These are phyloP conservation scores for Tylochromis polylepis DNA, from an alignment of 2,113 vertebrate genomes.

Conservation along the genomic window DNA sequence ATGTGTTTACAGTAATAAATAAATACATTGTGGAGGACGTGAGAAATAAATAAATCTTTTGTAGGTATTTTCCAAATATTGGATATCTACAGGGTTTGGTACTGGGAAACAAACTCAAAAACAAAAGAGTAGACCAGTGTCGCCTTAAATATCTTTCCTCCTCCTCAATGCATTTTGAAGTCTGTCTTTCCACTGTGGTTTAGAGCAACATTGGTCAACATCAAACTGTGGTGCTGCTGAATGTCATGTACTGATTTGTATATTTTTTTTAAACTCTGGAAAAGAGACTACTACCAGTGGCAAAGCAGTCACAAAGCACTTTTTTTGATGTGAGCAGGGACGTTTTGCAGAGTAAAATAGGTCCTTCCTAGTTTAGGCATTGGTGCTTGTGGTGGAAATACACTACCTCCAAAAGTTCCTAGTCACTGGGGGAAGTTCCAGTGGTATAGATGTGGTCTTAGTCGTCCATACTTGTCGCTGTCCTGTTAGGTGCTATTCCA, in stretches of 20 bases:
- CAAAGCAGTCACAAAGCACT: background rate
- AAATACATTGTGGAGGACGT: background rate
- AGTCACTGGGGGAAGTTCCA: background rate
- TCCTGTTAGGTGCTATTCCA: background rate
- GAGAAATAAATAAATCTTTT: background rate
- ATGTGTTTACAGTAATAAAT: background rate
- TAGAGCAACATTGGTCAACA: background rate
- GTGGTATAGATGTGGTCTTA: background rate
- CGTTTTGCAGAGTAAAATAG: background rate
- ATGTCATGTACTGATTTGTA: background rate
- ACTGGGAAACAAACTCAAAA: background rate
- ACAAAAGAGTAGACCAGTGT: background rate
- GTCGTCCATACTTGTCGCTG: background rate
- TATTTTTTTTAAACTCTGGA: too few relatives aligned
- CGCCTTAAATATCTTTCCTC: background rate
- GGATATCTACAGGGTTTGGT: background rate
- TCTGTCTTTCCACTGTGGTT: background rate
- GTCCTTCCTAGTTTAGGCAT: background rate
- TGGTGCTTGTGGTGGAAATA: background rate
- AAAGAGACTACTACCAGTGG: background rate
- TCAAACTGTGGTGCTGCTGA: background rate
- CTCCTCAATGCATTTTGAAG: background rate
- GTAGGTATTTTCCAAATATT: background rate
- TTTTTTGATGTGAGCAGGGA: background rate
- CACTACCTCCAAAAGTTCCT: background rate